Evolutionary conservation across 2,113 vertebrate genomes (phyloP), one percentile per base, ranked within the genome.

Genomic region (Muscicapa adusta): DNA sequence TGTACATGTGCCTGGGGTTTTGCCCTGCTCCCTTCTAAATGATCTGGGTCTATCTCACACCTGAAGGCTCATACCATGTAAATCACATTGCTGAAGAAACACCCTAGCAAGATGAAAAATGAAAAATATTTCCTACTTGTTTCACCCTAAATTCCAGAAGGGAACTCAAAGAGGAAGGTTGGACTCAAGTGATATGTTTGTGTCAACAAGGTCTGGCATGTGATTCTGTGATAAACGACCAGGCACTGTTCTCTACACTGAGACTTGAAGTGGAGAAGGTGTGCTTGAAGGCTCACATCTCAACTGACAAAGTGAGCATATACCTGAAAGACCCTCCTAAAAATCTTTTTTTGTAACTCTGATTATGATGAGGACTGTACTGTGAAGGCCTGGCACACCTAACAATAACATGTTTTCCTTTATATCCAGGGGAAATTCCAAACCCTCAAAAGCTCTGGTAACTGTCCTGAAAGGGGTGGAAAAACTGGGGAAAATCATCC

Each of bases 31-130:
- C 20, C 4, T 89, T 84, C 24, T 77, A 63, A 73, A 58, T 43
- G 45, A 71, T 2, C 19, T n/a, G 15, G 8, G 7, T 4, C 10
- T 76, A 3, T 65, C 22, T 63, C 23, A 17, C 24, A n/a, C 34
- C 8, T 36, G 17, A 92, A 57, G n/a, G 31, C 10, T 79, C 12
- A 43, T 81, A 58, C 19, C 11, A 31, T 42, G 38, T 50, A 89
- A 77, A 77, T 66, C 56, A 56, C 6, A 34, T 29, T 70, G 4
- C 6, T 62, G 34, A 92, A 47, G 12, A 71, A 89, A 66, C 6
- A 74, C 0, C 1, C 1, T 1, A 1, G 31, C 6, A 58, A 62
- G 29, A 80, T 50, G 13, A 43, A 72, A 79, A 62, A 28, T 4
- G 36, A n/a, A 56, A 18, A 73, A 45, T 0, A 11, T 31, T 68